Percentiles rank a stretch among this genome's conserved stretches.
phyloP scores from a whole-genome alignment of 2,113 vertebrate species.

The Candoia aspera region DNA sequence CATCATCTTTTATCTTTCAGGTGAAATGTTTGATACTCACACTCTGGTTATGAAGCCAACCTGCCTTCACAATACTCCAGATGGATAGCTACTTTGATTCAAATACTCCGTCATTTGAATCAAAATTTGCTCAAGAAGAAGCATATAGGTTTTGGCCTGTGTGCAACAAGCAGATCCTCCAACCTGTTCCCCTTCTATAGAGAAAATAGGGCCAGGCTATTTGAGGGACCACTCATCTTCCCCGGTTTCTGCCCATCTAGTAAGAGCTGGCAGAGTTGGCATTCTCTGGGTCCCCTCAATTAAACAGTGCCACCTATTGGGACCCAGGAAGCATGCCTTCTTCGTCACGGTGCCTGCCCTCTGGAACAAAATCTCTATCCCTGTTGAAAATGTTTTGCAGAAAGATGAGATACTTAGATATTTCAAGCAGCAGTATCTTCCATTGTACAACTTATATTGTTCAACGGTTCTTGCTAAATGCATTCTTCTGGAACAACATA shows the following conservation, averaged over 20 bases:
- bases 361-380: background rate
- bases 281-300: background rate
- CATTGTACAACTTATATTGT: background rate
- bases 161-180: background rate
- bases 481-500: background rate
- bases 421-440: background rate
- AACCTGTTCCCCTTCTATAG: background rate
- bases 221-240: background rate
- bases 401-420: background rate
- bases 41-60: background rate
- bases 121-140: background rate
- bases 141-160: background rate
- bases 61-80: background rate
- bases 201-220: background rate
- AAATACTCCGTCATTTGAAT: background rate
- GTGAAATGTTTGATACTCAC: background rate
- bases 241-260: background rate
- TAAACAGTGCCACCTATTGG: background rate
- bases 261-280: background rate
- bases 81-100: background rate
- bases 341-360: background rate
- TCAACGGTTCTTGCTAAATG: background rate
- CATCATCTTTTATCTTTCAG: background rate
- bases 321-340: background rate
- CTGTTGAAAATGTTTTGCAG: background rate